Base-by-base conservation (phyloP, 2,888 invertebrate genomes). In the Cheilosia soror region DNA sequence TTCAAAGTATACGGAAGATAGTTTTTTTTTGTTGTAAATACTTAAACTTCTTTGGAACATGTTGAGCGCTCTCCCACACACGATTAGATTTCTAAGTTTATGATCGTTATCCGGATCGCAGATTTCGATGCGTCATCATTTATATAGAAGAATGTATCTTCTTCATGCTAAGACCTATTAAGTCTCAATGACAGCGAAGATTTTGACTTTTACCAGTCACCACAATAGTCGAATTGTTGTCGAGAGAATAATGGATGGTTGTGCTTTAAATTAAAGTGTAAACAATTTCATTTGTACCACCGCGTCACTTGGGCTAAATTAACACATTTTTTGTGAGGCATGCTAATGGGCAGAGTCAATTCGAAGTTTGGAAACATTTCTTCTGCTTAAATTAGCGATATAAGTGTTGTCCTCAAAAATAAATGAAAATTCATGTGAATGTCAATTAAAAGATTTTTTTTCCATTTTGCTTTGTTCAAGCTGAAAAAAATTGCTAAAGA, bases 21-120 rank as follows among this genome's bases (percentile, higher is more conserved):
- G 31, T 53, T 77, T 77, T 77, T 62, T 47, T 55, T 49, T 66
- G 42, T 62, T 62, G 72, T 60, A 68, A 83, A 82, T 44, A 25
- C 55, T 40, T 27, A 9, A 44, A 33, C 7, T 33, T 33, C 5
- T 33, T 5, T 2, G 33, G 6, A 33, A n/a, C 6, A 37, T 44
- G 44, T 63, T 73, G 31, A 37, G 27, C 15, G 31, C 20, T 53
- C 20, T 53, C 37, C 27, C 2, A 20, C 15, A 13, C 49, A 13
- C 33, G 40, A 49, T 27, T 51, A 51, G 72, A 44, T 53, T 44
- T n/a, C 44, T 44, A 44, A 15, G 47, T 31, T 51, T 71, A 15
- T 65, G 33, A 78, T 78, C 20, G 15, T 53, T 66, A 33, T 69
- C 33, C 49, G 60, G 40, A 62, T 68, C 37, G 76, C 7, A 20